Conservation (phyloP, 2,113 vertebrate species). For the Gymnobelideus leadbeateri region DNA sequence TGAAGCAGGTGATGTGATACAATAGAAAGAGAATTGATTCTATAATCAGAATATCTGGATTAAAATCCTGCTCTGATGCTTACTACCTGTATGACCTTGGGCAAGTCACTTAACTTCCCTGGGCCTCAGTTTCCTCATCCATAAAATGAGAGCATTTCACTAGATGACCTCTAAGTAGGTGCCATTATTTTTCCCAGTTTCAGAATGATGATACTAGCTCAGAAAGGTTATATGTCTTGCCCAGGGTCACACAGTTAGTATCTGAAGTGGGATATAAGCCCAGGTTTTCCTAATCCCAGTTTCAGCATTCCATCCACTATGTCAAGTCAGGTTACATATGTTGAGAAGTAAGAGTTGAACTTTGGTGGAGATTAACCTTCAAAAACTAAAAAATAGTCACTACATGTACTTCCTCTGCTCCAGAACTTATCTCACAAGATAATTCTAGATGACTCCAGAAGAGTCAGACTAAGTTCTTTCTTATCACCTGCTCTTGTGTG, state of each 20-base stretch:
- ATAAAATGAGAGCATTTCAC: neutral
- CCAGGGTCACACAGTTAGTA: neutral
- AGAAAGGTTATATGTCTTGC: neutral
- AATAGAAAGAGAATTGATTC: neutral
- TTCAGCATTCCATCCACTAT: neutral
- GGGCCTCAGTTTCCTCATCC: neutral
- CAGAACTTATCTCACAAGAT: no score
- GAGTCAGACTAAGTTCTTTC: neutral
- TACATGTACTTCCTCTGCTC: neutral
- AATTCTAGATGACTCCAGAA: no score
- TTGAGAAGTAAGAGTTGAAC: neutral
- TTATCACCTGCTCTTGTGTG: neutral
- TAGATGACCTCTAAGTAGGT: neutral
- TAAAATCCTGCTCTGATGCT: neutral
- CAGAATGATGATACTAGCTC: neutral
- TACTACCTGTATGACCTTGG: neutral
- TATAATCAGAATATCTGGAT: neutral
- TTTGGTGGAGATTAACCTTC: neutral
- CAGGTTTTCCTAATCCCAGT: neutral
- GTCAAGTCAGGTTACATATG: neutral
- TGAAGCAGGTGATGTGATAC: neutral
- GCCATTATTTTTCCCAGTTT: neutral
- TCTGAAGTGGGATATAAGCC: neutral
- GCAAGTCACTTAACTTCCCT: neutral
- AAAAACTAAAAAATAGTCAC: slow-evolving; percentile 10